Base-by-base conservation (phyloP, 2,797 vertebrate species). In the Manis javanica region DNA sequence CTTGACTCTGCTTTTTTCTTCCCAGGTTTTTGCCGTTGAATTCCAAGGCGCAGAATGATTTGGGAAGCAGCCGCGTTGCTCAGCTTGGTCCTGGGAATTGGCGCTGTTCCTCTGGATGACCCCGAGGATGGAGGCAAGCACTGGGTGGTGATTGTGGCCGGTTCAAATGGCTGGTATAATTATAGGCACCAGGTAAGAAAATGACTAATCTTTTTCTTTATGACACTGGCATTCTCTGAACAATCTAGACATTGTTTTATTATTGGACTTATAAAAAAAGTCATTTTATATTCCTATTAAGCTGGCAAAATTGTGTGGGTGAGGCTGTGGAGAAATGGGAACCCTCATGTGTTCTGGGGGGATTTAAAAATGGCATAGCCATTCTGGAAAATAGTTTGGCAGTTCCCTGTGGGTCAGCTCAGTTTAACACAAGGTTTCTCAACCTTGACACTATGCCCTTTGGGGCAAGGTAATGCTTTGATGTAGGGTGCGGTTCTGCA, bases 121-220 rank as follows among this genome's bases (percentile, higher is more conserved):
- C 96, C 98, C 0, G 98, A 99, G n/a, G 96, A 98, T 6, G 99
- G 99, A 23, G 98, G 98, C 94, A 99, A 99, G 95, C 99, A 99
- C 98, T 99, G 99, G 99, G 99, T 99, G 66, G 98, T 99, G 26
- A 99, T 99, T 4, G 99, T 99, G 0, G 99, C 99, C 0, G 99
- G 99, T 0, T 99, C 99, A 0, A 99, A 98, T 0, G 99, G 99
- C 98, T 99, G 99, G 99, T 99, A 99, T 98, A 99, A 99, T 98
- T 99, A 99, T 95, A 99, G 99, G 85, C 99, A 99, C 97, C 99
- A 99, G 99, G 99, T 99, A 98, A 98, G 98, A 78, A 64, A 0
- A 24, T 1, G 26, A 23, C 14, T 21, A 0, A 15, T 29, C 4
- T 7, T 59, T 37, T 55, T 14, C 29, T 34, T 69, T 13, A 5